These are phyloP conservation scores for Mungos mungo DNA, from an alignment of 2,113 vertebrate species.

Conservation along the genomic window DNA sequence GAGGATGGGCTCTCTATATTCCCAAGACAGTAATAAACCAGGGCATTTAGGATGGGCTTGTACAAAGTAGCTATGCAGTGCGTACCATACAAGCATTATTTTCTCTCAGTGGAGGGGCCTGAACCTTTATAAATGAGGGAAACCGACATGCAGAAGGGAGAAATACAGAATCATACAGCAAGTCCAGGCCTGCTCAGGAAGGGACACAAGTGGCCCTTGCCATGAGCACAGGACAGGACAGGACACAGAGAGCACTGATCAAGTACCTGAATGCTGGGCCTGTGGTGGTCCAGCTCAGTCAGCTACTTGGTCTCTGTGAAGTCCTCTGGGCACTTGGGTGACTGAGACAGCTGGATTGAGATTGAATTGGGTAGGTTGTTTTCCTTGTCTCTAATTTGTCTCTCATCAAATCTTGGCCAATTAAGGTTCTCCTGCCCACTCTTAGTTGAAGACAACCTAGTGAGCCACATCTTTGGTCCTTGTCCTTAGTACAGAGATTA, in stretches of 20 bases:
- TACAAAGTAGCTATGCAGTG: neutral
- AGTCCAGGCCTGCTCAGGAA: neutral
- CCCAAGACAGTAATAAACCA: neutral
- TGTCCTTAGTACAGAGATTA: neutral
- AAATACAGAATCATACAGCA: neutral
- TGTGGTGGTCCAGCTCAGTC: neutral
- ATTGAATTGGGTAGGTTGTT: neutral
- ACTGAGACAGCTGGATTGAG: neutral
- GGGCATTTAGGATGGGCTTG: neutral
- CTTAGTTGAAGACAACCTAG: neutral
- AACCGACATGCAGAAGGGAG: neutral
- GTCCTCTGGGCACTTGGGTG: neutral
- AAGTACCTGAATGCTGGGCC: fast-evolving
- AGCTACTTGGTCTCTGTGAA: neutral
- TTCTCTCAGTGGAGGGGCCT: neutral
- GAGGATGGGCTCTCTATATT: neutral
- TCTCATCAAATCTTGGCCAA: neutral
- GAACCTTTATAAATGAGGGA: neutral
- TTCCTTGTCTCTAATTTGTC: neutral
- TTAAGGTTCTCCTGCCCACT: neutral
- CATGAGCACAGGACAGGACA: neutral
- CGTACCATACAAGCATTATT: neutral
- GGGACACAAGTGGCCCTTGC: neutral
- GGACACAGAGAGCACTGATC: fast-evolving
- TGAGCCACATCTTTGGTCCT: neutral